A percentile compares a stretch with the other conserved stretches of the same genome.
These are phyloP conservation scores for Melanostoma scalare DNA, from an alignment of 2,888 invertebrate genomes.

Conservation along the genomic window DNA sequence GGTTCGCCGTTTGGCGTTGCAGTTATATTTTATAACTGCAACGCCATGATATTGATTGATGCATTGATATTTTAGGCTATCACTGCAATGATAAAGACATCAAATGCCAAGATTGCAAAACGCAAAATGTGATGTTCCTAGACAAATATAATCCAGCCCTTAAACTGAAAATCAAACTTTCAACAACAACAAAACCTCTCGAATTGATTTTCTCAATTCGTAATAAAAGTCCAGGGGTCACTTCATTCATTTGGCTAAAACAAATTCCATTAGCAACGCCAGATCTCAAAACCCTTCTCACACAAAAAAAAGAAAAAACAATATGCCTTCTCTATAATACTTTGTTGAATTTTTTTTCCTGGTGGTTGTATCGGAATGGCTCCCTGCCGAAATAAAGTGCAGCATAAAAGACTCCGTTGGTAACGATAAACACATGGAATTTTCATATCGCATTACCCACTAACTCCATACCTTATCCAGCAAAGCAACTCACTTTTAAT, in stretches of 20 bases:
- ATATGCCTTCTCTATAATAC: conserved; percentile 61
- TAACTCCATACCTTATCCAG: conserved; percentile 24
- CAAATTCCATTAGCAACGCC: background rate
- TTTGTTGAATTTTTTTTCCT: conserved; percentile 4
- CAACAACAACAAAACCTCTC: too few relatives aligned
- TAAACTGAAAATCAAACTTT: too few relatives aligned
- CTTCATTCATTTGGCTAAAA: background rate
- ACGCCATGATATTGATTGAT: too few relatives aligned
- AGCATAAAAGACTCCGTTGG: conserved; percentile 69
- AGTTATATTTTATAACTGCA: too few relatives aligned
- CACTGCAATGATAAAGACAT: too few relatives aligned
- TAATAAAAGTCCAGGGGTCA: conserved; percentile 9
- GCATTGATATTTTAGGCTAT: too few relatives aligned
- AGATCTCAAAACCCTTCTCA: conserved; percentile 8
- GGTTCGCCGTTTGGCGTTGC: too few relatives aligned
- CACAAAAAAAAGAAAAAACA: conserved; percentile 19
- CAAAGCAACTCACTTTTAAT: conserved; percentile 29
- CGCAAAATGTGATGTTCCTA: too few relatives aligned
- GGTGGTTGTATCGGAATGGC: conserved; percentile 24
- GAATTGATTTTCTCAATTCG: too few relatives aligned
- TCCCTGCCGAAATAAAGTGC: conserved; percentile 62
- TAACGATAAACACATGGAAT: conserved; percentile 72
- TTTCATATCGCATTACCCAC: conserved; percentile 62
- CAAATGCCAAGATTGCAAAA: too few relatives aligned
- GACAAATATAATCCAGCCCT: too few relatives aligned